Percentiles rank a stretch among this genome's conserved stretches.
Evolutionary conservation across 2,888 invertebrate genomes (phyloP).

Genomic region (Lithosia quadra): DNA sequence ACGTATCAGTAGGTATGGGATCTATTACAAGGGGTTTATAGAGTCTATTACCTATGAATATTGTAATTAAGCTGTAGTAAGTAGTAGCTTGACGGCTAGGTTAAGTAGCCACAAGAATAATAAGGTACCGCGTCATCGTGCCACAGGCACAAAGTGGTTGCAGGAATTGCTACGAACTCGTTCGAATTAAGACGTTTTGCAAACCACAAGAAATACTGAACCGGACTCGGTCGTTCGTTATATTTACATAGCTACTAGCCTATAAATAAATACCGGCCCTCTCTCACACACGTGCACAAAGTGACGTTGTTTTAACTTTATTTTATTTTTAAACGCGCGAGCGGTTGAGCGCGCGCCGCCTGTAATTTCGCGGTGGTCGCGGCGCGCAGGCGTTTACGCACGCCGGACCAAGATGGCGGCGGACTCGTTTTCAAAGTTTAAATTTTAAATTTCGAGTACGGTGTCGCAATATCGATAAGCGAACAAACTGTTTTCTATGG

Average conservation of each 20-base stretch:
- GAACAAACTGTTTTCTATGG: slow-evolving; percentile 61
- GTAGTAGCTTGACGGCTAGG: slow-evolving; percentile 10
- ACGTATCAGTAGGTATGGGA: too few species aligned
- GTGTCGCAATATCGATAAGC: slow-evolving; percentile 63
- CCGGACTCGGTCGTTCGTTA: slow-evolving; percentile 75
- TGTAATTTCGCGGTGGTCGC: slow-evolving; percentile 86
- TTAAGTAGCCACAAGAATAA: slow-evolving; percentile 42
- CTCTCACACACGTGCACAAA: slow-evolving; percentile 84
- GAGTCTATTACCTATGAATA: background rate
- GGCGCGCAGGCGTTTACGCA: slow-evolving; percentile 85
- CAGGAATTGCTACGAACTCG: slow-evolving; percentile 58
- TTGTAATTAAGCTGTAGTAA: slow-evolving; percentile 20
- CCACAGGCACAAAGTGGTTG: slow-evolving; percentile 58
- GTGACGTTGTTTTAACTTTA: slow-evolving; percentile 86
- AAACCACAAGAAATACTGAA: slow-evolving; percentile 80
- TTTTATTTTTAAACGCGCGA: slow-evolving; percentile 85
- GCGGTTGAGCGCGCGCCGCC: slow-evolving; percentile 77
- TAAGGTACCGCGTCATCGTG: slow-evolving; percentile 45
- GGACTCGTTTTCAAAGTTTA: slow-evolving; percentile 65
- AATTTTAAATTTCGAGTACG: slow-evolving; percentile 65
- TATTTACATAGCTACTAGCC: slow-evolving; percentile 86
- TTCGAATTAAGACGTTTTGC: slow-evolving; percentile 83
- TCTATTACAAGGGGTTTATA: background rate
- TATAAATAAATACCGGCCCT: slow-evolving; percentile 85
- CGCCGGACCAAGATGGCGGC: slow-evolving; percentile 82